These are phyloP conservation scores for Acrobasis suavella DNA, from an alignment of 2,888 invertebrate species.

Conservation along the genomic window DNA sequence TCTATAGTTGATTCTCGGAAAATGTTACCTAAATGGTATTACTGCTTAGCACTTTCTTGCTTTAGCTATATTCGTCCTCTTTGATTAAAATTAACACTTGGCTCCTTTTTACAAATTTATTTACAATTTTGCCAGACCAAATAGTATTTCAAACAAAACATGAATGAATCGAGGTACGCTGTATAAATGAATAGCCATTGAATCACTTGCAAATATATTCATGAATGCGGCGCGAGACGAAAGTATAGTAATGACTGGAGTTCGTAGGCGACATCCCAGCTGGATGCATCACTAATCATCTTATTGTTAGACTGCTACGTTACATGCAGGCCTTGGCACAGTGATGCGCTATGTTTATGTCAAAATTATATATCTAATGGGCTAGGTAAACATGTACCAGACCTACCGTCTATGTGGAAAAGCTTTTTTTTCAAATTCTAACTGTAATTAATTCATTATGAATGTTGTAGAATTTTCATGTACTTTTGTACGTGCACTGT, in stretches of 20 bases:
- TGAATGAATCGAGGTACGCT: slow-evolving; percentile 4
- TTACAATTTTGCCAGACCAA: too few relatives aligned
- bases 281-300: slow-evolving; percentile 52
- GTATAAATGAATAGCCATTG: slow-evolving; percentile 24
- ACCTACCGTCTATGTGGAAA: neutral
- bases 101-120: too few relatives aligned
- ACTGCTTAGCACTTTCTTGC: too few relatives aligned
- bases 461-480: too few relatives aligned
- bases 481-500: too few relatives aligned
- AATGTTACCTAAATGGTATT: too few relatives aligned
- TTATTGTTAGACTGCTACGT: slow-evolving; percentile 42
- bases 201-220: slow-evolving; percentile 29
- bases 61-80: too few relatives aligned
- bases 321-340: slow-evolving; percentile 56
- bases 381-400: neutral
- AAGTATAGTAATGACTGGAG: slow-evolving; percentile 33
- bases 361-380: slow-evolving; percentile 37
- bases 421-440: neutral
- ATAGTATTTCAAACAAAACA: neutral
- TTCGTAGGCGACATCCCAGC: slow-evolving; percentile 48
- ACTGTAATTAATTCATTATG: too few relatives aligned
- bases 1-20: too few relatives aligned
- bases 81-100: too few relatives aligned
- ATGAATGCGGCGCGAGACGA: slow-evolving; percentile 17
- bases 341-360: slow-evolving; percentile 30